Evolutionary conservation across 2,797 vertebrate species (phyloP).

Genomic region (Emydoidea blandingii): DNA sequence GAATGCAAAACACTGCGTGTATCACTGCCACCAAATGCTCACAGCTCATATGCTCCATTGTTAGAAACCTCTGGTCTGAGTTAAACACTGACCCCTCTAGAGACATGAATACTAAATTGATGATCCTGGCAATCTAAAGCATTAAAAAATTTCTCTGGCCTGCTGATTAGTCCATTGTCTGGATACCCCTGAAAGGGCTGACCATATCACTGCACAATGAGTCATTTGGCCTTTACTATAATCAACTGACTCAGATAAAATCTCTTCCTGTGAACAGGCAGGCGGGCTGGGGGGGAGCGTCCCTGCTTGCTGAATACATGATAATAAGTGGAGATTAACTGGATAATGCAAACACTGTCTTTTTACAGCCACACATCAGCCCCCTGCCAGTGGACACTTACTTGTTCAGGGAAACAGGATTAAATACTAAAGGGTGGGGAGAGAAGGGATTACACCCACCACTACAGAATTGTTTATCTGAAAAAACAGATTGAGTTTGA

Average conservation of each 20-base stretch:
- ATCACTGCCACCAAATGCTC: background rate
- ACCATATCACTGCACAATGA: slow-evolving; percentile 81
- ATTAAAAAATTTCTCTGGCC: slow-evolving; percentile 78
- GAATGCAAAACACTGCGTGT: background rate
- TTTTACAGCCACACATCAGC: slow-evolving; percentile 79
- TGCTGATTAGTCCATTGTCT: slow-evolving; percentile 85
- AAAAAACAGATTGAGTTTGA: slow-evolving; percentile 68
- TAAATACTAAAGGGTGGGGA: slow-evolving; percentile 74
- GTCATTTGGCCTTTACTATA: slow-evolving; percentile 81
- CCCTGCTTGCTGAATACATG: slow-evolving; percentile 80
- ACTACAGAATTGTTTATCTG: slow-evolving; percentile 62
- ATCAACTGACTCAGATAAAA: slow-evolving; percentile 84
- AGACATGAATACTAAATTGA: slow-evolving; percentile 81
- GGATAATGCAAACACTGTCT: slow-evolving; percentile 81
- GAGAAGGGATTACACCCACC: slow-evolving; percentile 72
- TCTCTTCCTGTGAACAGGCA: slow-evolving; percentile 83
- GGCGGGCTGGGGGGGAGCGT: slow-evolving; percentile 65
- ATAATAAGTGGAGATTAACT: slow-evolving; percentile 86
- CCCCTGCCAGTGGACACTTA: slow-evolving; percentile 74
- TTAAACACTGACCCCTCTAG: slow-evolving; percentile 56
- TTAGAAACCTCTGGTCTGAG: slow-evolving; percentile 41
- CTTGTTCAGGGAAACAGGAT: slow-evolving; percentile 77
- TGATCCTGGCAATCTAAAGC: slow-evolving; percentile 83
- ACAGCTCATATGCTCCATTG: slow-evolving; percentile 23
- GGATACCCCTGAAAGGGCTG: slow-evolving; percentile 83